These are phyloP conservation scores for Zoanthus sociatus DNA, from an alignment of 92 coral and sea anemone genomes.

Conservation along the genomic window DNA sequence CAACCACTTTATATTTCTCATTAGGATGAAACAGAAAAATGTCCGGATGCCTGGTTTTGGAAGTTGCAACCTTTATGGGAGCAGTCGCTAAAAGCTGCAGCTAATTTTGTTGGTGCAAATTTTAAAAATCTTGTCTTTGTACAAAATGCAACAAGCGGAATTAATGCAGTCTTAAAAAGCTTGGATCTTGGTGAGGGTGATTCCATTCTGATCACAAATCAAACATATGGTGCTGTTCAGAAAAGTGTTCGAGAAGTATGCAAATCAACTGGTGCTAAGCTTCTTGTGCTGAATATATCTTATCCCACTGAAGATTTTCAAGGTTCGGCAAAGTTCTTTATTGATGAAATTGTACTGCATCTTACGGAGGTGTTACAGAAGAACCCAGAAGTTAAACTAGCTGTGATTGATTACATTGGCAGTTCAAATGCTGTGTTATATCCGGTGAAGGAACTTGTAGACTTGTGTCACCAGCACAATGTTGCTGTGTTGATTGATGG, in stretches of 20 bases:
- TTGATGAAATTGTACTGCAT: slow-evolving; percentile 76
- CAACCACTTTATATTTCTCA: background rate
- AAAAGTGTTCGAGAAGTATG: slow-evolving; percentile 76
- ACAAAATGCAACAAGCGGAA: slow-evolving; percentile 75
- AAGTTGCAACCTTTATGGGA: slow-evolving; percentile 58
- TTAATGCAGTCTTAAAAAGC: slow-evolving; percentile 67
- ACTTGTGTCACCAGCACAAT: slow-evolving; percentile 74
- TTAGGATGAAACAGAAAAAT: slow-evolving; percentile 71
- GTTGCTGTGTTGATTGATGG: slow-evolving; percentile 85
- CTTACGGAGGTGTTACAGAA: slow-evolving; percentile 72
- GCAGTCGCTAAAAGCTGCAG: slow-evolving; percentile 54
- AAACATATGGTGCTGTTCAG: slow-evolving; percentile 78
- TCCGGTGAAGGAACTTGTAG: slow-evolving; percentile 73
- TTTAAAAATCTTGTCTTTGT: slow-evolving; percentile 75
- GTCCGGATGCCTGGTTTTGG: slow-evolving; percentile 67
- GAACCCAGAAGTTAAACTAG: slow-evolving; percentile 71
- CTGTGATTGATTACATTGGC: slow-evolving; percentile 81
- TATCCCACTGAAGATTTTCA: slow-evolving; percentile 73
- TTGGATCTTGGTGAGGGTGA: slow-evolving; percentile 74
- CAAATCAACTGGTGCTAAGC: slow-evolving; percentile 66
- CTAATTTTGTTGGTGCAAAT: slow-evolving; percentile 74
- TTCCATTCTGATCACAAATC: slow-evolving; percentile 74
- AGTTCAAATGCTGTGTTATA: slow-evolving; percentile 72
- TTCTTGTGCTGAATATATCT: slow-evolving; percentile 80
- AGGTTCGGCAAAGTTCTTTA: slow-evolving; percentile 70